A percentile compares a stretch with the other conserved stretches of the same genome.
These are phyloP conservation scores for Lethocerus indicus DNA, from an alignment of 1,140 invertebrate genomes.

Conservation along the genomic window DNA sequence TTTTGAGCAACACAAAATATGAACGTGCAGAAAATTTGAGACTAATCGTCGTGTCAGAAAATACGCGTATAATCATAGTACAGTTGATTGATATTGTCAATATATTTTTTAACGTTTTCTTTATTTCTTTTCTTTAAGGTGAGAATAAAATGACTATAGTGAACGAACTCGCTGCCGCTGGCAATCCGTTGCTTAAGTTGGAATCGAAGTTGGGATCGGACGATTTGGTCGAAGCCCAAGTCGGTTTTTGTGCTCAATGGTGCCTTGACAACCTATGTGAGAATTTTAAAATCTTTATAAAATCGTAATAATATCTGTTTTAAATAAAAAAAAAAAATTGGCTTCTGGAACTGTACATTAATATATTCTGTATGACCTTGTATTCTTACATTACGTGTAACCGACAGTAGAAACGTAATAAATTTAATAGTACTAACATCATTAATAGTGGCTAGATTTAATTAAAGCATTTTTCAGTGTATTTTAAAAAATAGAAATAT, in stretches of 20 bases:
- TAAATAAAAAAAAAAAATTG: neutral
- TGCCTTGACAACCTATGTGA: conserved; percentile 86
- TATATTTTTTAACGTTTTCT: neutral
- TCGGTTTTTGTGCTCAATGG: conserved; percentile 87
- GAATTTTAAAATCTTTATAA: conserved; percentile 22
- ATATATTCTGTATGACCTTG: too few relatives aligned
- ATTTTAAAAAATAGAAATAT: too few relatives aligned
- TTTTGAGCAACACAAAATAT: too few relatives aligned
- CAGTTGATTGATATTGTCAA: neutral
- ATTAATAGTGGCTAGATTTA: too few relatives aligned
- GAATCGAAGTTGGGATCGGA: conserved; percentile 40
- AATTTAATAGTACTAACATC: too few relatives aligned
- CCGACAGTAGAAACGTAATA: too few relatives aligned
- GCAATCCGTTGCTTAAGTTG: conserved; percentile 45
- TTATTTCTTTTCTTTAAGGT: conserved; percentile 25
- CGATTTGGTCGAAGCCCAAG: conserved; percentile 55
- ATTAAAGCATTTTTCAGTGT: too few relatives aligned
- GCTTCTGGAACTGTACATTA: too few relatives aligned
- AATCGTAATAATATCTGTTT: conserved; percentile 9
- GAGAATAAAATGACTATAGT: conserved; percentile 78
- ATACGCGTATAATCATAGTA: neutral
- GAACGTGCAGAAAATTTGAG: too few relatives aligned
- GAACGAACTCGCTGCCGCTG: conserved; percentile 33
- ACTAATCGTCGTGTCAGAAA: too few relatives aligned
- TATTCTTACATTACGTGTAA: too few relatives aligned